Base-by-base conservation (phyloP, 2,888 invertebrate species). In the Leptinotarsa tumamoca region DNA sequence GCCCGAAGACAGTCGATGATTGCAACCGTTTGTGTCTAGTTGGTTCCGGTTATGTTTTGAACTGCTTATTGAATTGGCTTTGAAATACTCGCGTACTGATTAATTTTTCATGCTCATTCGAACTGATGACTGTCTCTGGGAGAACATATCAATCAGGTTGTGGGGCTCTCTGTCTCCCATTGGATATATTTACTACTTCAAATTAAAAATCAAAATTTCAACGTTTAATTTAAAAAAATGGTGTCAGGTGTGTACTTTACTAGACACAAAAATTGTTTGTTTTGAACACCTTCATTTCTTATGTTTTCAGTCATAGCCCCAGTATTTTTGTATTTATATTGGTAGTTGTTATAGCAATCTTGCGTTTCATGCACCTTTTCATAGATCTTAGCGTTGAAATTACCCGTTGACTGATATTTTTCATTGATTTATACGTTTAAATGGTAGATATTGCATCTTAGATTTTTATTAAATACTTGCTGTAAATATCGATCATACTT, bases 401-500 rank as follows among this genome's bases (percentile, higher is more conserved):
- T 21, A 58, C 13, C 58, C 14, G 58, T 58, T 58, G 58, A 58
- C 58, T 58, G 58, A 58, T 18, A 18, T 58, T 58, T 56, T 58
- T 58, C 17, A 54, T 21, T 18, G 58, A 58, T 21, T 58, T 13
- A 18, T 58, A 21, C 18, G 23, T 58, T 58, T 14, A 14, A 58
- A 18, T 21, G 7, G 21, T 58, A 58, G 58, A 58, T 18, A 58
- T 58, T 21, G 10, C 13, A 21, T 18, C 21, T 14, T 14, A 21
- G 21, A 21, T 58, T 7, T 58, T 58, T 21, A 14, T 58, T 18
- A 21, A 58, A 58, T 58, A 58, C 23, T 58, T 58, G 13, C 7
- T 58, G 58, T 58, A 58, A 58, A 58, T 58, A 58, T 58, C 13
- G 21, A 58, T 52, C 52, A 58, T 58, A 14, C 10, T 58, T 58